phyloP scores from a whole-genome alignment of 2,888 invertebrate species.

The Arenicola marina region DNA sequence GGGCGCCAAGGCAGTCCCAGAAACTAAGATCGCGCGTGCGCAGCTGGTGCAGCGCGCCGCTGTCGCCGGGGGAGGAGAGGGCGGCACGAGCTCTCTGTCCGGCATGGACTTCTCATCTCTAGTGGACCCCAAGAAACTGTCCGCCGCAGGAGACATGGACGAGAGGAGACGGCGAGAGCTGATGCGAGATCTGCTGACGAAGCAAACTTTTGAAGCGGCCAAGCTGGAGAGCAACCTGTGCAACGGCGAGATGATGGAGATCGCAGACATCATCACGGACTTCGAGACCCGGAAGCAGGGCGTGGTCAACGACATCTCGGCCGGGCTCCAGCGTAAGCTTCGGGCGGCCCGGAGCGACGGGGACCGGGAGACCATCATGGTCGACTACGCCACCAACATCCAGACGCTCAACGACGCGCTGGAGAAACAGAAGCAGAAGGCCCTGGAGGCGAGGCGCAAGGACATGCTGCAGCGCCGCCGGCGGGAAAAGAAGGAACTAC shows the following conservation, averaged over 20 bases:
- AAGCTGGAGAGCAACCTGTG: slow-evolving; percentile 52
- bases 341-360: slow-evolving; percentile 41
- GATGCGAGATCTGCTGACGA: slow-evolving; percentile 47
- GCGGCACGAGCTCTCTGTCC: neutral
- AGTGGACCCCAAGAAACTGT: slow-evolving; percentile 12
- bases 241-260: slow-evolving; percentile 42
- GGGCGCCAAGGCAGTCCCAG: neutral
- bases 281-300: slow-evolving; percentile 46
- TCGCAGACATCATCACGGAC: slow-evolving; percentile 47
- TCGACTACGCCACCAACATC: slow-evolving; percentile 47
- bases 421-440: slow-evolving; percentile 52
- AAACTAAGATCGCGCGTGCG: slow-evolving; percentile 3
- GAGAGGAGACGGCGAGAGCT: slow-evolving; percentile 37
- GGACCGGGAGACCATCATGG: slow-evolving; percentile 49
- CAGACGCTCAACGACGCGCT: slow-evolving; percentile 47
- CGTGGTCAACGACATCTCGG: slow-evolving; percentile 39
- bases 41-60: slow-evolving; percentile 4
- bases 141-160: neutral
- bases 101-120: slow-evolving; percentile 1
- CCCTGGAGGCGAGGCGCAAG: slow-evolving; percentile 42
- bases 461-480: slow-evolving; percentile 47
- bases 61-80: neutral
- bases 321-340: slow-evolving; percentile 42
- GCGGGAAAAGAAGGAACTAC: slow-evolving; percentile 49
- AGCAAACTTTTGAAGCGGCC: slow-evolving; percentile 55